phyloP scores from a whole-genome alignment of 2,888 invertebrate species.

The Acronicta alni region DNA sequence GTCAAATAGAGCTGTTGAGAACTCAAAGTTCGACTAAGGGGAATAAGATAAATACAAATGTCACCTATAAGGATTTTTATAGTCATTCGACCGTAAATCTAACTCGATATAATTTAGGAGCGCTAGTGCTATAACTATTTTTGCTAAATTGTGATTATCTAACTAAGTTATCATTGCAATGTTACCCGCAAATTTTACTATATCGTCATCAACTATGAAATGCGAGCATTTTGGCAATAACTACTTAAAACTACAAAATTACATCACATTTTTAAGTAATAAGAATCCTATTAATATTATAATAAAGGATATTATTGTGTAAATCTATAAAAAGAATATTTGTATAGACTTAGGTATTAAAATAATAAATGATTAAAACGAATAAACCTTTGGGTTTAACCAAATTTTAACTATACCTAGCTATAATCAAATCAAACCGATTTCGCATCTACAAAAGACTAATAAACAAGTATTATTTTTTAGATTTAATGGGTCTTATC shows the following conservation, averaged over 20 bases:
- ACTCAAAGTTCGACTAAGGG: not conserved
- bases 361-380: too few species aligned
- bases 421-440: conserved; percentile 10
- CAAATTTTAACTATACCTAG: not conserved
- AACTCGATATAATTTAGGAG: conserved; percentile 14
- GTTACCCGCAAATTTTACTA: conserved; percentile 65
- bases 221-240: conserved; percentile 58
- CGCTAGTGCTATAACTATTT: conserved; percentile 50
- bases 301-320: conserved; percentile 9
- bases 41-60: conserved; percentile 4
- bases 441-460: not conserved
- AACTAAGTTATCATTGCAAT: conserved; percentile 60
- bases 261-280: conserved; percentile 77
- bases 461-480: too few species aligned
- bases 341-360: too few species aligned
- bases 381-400: too few species aligned
- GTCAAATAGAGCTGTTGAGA: not conserved
- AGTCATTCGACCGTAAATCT: not conserved
- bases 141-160: conserved; percentile 46
- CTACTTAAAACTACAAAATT: conserved; percentile 68
- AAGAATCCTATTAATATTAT: conserved; percentile 53
- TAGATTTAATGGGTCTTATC: not conserved
- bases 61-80: not conserved
- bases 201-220: conserved; percentile 57
- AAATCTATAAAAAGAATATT: conserved; percentile 21